phyloP scores from a whole-genome alignment of 2,888 invertebrate species.

The Mesodorylaimus sp. region DNA sequence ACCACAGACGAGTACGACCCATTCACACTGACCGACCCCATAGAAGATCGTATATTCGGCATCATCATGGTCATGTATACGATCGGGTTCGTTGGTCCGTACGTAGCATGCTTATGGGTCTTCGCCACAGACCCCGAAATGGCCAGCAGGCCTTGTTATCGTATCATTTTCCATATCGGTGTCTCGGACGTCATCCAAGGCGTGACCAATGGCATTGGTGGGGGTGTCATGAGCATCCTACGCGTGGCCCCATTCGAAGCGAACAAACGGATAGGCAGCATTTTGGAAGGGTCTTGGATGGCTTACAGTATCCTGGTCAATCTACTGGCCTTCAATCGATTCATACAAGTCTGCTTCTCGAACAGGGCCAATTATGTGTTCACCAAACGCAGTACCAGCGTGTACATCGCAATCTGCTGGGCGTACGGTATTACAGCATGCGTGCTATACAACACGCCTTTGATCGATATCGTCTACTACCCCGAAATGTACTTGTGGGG shows the following conservation, averaged over 20 bases:
- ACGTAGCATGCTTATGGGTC: no score
- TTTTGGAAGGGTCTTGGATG: not conserved
- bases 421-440: not conserved
- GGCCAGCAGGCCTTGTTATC: not conserved
- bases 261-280: not conserved
- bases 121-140: no score
- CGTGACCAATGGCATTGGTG: not conserved
- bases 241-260: not conserved
- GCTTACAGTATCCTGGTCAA: not conserved
- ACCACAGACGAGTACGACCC: no score
- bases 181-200: not conserved
- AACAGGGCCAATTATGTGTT: not conserved
- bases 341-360: not conserved
- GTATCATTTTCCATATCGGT: not conserved
- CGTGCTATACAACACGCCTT: not conserved
- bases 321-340: not conserved
- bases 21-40: no score
- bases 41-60: no score
- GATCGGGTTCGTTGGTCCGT: no score
- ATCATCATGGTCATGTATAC: no score
- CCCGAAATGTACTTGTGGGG: not conserved
- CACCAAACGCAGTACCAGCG: not conserved
- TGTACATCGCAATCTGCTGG: not conserved
- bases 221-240: not conserved
- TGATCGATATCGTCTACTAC: not conserved